phyloP scores from a whole-genome alignment of 1,140 invertebrate species.

The Drosophila burlai region DNA sequence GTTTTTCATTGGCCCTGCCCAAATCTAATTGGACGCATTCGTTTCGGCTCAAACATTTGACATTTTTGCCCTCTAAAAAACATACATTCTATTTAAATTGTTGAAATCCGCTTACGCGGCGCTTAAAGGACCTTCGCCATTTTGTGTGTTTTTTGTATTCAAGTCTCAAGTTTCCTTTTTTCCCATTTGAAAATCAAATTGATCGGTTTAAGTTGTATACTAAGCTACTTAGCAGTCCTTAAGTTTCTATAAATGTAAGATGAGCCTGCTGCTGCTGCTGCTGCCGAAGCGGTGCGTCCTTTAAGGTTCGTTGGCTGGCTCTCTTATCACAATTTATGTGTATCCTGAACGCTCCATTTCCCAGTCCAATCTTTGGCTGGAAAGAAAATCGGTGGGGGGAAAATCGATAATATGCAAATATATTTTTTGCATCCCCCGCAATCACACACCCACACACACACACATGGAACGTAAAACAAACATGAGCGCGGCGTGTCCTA shows the following conservation, averaged over 20 bases:
- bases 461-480: slow-evolving; percentile 67
- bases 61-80: slow-evolving; percentile 69
- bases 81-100: slow-evolving; percentile 77
- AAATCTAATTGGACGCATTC: slow-evolving; percentile 72
- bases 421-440: slow-evolving; percentile 46
- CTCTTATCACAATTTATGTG: slow-evolving; percentile 27
- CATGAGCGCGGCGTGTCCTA: slow-evolving; percentile 50
- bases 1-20: slow-evolving; percentile 18
- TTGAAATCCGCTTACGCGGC: slow-evolving; percentile 65
- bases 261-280: slow-evolving; percentile 10
- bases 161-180: slow-evolving; percentile 27
- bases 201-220: slow-evolving; percentile 45
- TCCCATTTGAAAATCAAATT: slow-evolving; percentile 65
- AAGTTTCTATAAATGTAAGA: slow-evolving; percentile 58
- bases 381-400: neutral
- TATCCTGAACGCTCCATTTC: slow-evolving; percentile 25
- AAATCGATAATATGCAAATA: slow-evolving; percentile 83
- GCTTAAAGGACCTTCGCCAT: slow-evolving; percentile 39
- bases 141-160: slow-evolving; percentile 36
- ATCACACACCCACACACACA: slow-evolving; percentile 18
- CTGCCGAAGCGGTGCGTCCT: neutral
- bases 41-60: slow-evolving; percentile 64
- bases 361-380: slow-evolving; percentile 5
- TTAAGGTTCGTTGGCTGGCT: slow-evolving; percentile 10
- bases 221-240: slow-evolving; percentile 69